Evolutionary conservation across 2,888 invertebrate species (phyloP).

Genomic region (Machimus atricapillus): DNA sequence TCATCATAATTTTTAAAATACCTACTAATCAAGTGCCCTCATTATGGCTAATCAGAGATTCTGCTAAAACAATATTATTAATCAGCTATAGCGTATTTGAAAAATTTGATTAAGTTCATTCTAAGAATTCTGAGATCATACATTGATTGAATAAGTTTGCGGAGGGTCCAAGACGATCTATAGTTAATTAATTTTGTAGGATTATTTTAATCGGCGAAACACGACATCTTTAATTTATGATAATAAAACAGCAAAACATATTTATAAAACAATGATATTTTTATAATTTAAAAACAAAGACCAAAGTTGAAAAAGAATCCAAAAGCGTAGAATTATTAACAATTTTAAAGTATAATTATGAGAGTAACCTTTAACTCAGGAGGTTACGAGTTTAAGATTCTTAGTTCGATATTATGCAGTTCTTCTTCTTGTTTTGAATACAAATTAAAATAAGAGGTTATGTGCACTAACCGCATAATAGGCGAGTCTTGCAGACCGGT

Average conservation of each 20-base stretch:
- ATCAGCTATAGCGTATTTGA: no score
- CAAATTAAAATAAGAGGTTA: not conserved
- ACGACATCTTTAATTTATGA: no score
- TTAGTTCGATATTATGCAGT: not conserved
- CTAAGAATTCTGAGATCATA: not conserved
- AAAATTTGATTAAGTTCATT: not conserved
- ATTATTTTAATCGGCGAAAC: no score
- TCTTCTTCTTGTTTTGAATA: not conserved
- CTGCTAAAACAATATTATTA: not conserved
- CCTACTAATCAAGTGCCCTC: not conserved
- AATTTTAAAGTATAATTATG: no score
- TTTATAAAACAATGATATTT: no score
- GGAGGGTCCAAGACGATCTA: no score
- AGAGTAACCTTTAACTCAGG: no score
- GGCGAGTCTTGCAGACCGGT: not conserved
- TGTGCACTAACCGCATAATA: not conserved
- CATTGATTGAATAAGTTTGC: not conserved
- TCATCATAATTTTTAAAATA: not conserved
- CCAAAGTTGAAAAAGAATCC: no score
- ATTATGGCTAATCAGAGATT: not conserved
- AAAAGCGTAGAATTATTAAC: no score
- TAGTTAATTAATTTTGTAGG: no score
- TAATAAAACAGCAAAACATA: no score
- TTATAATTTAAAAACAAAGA: no score
- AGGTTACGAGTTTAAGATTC: not conserved